Evolutionary conservation across 2,888 invertebrate genomes (phyloP).

Genomic region (Cartodere bifasciata): DNA sequence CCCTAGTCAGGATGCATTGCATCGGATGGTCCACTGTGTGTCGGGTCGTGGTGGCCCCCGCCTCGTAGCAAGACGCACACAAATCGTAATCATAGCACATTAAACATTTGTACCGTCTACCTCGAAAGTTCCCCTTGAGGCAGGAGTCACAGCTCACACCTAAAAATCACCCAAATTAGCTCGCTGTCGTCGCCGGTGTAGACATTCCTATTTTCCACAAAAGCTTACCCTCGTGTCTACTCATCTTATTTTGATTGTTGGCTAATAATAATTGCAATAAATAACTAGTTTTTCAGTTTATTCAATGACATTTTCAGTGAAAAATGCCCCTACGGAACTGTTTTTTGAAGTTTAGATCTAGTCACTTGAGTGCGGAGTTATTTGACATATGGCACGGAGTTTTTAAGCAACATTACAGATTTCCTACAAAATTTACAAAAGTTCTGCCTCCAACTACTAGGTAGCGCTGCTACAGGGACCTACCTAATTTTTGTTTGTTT

Average conservation of each 20-base stretch:
- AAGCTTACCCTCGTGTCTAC: slow-evolving; percentile 25
- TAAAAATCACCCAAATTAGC: slow-evolving; percentile 35
- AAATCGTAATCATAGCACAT: slow-evolving; percentile 99
- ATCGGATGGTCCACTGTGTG: slow-evolving; percentile 96
- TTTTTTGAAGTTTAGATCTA: no score
- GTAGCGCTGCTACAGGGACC: no score
- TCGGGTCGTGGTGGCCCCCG: slow-evolving; percentile 78
- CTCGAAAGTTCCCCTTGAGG: slow-evolving; percentile 93
- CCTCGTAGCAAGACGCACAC: slow-evolving; percentile 92
- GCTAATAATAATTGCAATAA: background rate
- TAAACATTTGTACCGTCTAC: slow-evolving; percentile 96
- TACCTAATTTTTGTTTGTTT: no score
- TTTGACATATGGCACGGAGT: no score
- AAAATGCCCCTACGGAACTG: no score
- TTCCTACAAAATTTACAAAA: no score
- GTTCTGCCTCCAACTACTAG: no score
- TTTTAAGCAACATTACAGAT: no score
- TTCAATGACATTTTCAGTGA: no score
- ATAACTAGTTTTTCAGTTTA: no score
- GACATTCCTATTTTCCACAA: background rate
- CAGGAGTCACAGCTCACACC: slow-evolving; percentile 99
- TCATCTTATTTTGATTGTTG: no score
- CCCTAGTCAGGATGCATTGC: slow-evolving; percentile 95
- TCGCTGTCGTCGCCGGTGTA: background rate
- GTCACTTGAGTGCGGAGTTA: no score